Conservation (phyloP, 2,113 vertebrate species). For the Calidris pugnax region DNA sequence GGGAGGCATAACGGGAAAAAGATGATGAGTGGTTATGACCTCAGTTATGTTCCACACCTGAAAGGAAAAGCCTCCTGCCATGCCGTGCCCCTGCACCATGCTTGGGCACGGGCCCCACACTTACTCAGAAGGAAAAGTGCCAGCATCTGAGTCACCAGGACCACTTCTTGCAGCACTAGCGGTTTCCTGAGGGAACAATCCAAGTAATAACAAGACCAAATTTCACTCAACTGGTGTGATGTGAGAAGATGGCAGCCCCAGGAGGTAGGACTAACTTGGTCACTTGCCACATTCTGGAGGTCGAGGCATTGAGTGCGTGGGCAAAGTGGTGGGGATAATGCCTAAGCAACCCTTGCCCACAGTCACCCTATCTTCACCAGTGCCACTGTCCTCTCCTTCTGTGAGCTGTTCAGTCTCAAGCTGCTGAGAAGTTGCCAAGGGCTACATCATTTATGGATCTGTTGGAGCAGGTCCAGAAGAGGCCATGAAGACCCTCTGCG, state of each 20-base stretch:
- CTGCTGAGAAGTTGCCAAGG: background rate
- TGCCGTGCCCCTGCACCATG: accelerated
- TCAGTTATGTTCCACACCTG: background rate
- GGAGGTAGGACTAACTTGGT: background rate
- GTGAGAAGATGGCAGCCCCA: background rate
- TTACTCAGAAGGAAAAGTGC: background rate
- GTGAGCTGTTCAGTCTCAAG: accelerated
- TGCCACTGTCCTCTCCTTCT: background rate
- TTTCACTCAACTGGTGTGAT: background rate
- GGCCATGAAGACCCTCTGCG: background rate
- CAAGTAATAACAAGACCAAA: background rate
- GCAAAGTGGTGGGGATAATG: background rate
- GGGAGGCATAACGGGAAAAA: background rate
- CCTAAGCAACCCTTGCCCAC: background rate
- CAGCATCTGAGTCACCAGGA: background rate
- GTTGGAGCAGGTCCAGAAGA: background rate
- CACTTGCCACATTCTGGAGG: background rate
- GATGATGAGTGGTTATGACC: background rate
- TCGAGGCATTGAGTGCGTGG: background rate
- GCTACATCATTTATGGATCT: background rate
- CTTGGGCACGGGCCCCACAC: background rate
- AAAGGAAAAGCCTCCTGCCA: background rate
- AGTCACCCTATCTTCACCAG: background rate
- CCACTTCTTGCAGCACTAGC: background rate
- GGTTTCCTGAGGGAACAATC: background rate